Conservation (phyloP, 2,113 vertebrate species). For the Anseranas semipalmata region DNA sequence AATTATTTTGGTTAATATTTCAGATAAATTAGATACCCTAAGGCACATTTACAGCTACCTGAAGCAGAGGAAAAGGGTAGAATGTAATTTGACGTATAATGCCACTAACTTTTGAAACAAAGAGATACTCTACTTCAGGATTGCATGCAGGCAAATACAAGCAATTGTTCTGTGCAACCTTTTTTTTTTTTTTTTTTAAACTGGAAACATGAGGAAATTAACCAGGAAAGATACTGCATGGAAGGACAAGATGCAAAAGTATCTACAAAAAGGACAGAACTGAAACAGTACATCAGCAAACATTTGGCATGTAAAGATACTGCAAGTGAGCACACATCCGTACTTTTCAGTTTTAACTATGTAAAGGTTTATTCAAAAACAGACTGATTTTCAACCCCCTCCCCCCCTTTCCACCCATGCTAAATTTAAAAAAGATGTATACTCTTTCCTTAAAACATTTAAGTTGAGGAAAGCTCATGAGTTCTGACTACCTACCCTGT, state of each 20-base stretch:
- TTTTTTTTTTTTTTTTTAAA: background rate
- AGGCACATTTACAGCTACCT: background rate
- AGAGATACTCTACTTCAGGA: background rate
- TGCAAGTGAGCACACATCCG: background rate
- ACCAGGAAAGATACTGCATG: background rate
- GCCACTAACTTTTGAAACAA: background rate
- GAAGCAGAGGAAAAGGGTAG: background rate
- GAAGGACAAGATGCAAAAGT: background rate
- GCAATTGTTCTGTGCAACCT: background rate
- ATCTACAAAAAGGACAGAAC: background rate
- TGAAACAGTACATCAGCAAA: background rate
- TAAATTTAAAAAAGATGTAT: background rate
- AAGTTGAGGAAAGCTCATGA: background rate
- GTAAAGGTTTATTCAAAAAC: background rate
- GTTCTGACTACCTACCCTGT: background rate
- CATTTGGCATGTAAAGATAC: background rate
- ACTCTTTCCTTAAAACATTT: background rate
- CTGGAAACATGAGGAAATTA: background rate
- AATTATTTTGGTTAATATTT: background rate
- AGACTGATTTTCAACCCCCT: background rate
- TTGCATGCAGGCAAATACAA: background rate
- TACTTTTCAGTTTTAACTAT: background rate
- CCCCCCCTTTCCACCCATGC: background rate
- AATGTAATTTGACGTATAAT: background rate
- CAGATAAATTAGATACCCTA: background rate